Evolutionary conservation across 2,888 invertebrate species (phyloP), one percentile per base, ranked within the genome.

Genomic region (Napeogenes sylphis): DNA sequence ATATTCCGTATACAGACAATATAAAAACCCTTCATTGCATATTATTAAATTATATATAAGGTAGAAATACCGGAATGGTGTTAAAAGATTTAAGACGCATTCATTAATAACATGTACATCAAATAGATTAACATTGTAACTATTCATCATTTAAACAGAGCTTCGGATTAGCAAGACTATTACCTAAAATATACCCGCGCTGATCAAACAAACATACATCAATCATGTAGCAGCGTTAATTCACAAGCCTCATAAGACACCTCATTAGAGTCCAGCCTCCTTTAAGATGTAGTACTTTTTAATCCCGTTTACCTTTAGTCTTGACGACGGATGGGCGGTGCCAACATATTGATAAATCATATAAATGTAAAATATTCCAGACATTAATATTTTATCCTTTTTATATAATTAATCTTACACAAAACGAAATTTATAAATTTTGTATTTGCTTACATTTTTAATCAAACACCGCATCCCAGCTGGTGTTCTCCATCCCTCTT

Each of bases 201-300:
- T 83, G 85, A 87, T 86, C 87, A 87, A 87, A 88, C 83, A 87
- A 75, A 84, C 74, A 81, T 75, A 82, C 87, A 85, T 90, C 84
- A 84, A 89, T 90, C 89, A 89, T 72, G 81, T 84, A 81, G 78
- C 76, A 74, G 76, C 77, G 81, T 74, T 80, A 78, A 79, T 79
- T 76, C 72, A 75, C 75, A 78, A 79, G 82, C 10, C 30, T 30
- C n/a, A 21, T 21, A 47, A 47, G 47, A 47, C 79, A 81, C 80
- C 84, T 86, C 85, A 86, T 73, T 89, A 86, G 81, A 71, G 21
- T 21, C 69, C 71, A 71, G 74, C 74, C 68, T 63, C 66, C 70
- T 77, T 78, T 77, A 76, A 61, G 64, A 69, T 71, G 71, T 75
- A 70, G 71, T 71, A 62, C 71, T 66, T 70, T 73, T 76, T 76